These are phyloP conservation scores for Cistogaster globosa DNA, from an alignment of 2,888 invertebrate genomes.

Conservation along the genomic window DNA sequence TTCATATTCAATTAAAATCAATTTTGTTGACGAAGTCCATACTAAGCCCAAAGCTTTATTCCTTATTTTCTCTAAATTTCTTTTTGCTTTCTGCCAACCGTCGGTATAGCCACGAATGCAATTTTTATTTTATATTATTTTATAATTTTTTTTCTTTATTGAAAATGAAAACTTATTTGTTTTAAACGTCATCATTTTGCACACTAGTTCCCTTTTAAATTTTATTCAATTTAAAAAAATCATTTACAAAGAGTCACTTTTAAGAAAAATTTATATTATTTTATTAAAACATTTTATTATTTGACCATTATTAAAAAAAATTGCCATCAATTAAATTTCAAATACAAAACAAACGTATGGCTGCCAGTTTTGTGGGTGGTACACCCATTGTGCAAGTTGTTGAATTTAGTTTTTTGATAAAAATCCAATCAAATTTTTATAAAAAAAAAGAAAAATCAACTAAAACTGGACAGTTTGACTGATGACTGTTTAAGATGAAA, in stretches of 20 bases:
- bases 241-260: not conserved
- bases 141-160: no score
- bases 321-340: constrained; percentile 44
- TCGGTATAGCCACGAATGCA: no score
- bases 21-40: no score
- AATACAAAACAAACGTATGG: not conserved
- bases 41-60: no score
- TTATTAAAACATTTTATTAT: not conserved
- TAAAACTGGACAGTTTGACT: constrained; percentile 44
- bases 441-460: not conserved
- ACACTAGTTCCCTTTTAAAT: no score
- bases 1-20: no score
- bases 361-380: constrained; percentile 26
- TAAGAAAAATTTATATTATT: not conserved
- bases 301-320: constrained; percentile 15
- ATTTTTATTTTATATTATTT: no score
- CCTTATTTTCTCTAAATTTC: no score
- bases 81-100: no score
- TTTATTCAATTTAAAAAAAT: no score
- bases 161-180: no score
- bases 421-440: constrained; percentile 22
- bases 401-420: not conserved
- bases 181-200: no score
- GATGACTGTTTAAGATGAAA: constrained; percentile 10
- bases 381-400: not conserved